A percentile compares a stretch with the other conserved stretches of the same genome.
These are phyloP conservation scores for Argyresthia goedartella DNA, from an alignment of 2,888 invertebrate genomes.

Conservation along the genomic window DNA sequence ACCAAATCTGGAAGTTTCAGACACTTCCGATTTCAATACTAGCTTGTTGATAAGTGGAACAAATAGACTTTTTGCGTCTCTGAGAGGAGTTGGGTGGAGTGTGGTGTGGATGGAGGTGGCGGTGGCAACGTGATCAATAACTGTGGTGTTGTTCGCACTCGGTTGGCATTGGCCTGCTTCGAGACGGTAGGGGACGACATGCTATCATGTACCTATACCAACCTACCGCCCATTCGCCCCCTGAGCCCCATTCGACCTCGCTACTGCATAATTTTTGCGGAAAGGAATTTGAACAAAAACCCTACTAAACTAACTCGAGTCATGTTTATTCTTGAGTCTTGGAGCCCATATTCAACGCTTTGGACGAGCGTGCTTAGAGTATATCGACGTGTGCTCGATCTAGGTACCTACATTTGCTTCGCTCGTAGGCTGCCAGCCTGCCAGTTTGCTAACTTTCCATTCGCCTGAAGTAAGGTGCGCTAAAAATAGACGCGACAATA, in stretches of 20 bases:
- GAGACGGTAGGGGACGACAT: slow-evolving; percentile 8
- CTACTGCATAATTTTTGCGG: not conserved
- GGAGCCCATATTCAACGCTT: not conserved
- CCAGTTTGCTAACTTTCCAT: slow-evolving; percentile 62
- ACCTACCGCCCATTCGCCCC: slow-evolving; percentile 2
- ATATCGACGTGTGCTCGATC: not conserved
- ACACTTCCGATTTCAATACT: too few relatives aligned
- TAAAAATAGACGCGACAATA: slow-evolving; percentile 53
- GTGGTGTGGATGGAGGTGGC: not conserved
- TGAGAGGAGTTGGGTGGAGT: slow-evolving; percentile 3
- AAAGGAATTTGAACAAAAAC: not conserved
- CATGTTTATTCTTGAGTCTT: not conserved
- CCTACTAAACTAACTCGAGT: not conserved
- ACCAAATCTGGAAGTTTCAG: too few relatives aligned
- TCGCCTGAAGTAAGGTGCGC: slow-evolving; percentile 41
- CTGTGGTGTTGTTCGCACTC: slow-evolving; percentile 9
- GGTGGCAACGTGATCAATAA: slow-evolving; percentile 9
- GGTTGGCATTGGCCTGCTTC: slow-evolving; percentile 11
- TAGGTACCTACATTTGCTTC: slow-evolving; percentile 13
- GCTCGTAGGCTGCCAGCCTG: too few relatives aligned
- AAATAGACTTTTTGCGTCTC: not conserved
- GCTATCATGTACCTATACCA: slow-evolving; percentile 1
- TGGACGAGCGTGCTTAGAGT: not conserved
- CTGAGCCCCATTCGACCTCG: slow-evolving; percentile 3
- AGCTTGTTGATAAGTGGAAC: too few relatives aligned